These are phyloP conservation scores for Cephalopterus ornatus DNA, from an alignment of 2,113 vertebrate genomes.

Conservation along the genomic window DNA sequence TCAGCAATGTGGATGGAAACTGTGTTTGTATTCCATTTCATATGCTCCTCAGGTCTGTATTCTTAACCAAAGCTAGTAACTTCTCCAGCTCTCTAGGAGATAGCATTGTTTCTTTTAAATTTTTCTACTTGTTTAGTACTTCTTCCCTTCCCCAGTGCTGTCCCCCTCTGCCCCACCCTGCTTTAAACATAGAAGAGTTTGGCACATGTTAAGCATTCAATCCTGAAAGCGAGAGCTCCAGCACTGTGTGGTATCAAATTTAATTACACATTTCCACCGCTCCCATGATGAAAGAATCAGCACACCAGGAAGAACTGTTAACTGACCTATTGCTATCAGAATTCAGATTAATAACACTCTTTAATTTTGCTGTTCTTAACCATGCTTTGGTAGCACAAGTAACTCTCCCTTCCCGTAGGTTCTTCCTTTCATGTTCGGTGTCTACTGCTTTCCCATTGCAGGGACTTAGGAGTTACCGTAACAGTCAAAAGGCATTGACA, in stretches of 20 bases:
- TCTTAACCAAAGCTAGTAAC: background rate
- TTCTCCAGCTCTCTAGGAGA: background rate
- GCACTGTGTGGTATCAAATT: background rate
- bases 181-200: background rate
- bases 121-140: background rate
- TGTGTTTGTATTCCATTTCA: background rate
- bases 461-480: background rate
- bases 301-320: fast-evolving
- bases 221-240: background rate
- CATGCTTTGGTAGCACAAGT: background rate
- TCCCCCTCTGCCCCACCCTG: fast-evolving
- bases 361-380: background rate
- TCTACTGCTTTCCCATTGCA: background rate
- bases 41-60: background rate
- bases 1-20: background rate
- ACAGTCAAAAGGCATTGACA: background rate
- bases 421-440: background rate
- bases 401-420: background rate
- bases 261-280: background rate
- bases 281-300: background rate
- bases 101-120: background rate
- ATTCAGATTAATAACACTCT: background rate
- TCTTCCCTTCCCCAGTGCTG: background rate
- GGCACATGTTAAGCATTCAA: background rate
- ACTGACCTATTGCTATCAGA: background rate